Percentiles rank a stretch among this genome's conserved stretches.
These are phyloP conservation scores for Nasonia giraulti DNA, from an alignment of 1,140 invertebrate species.

Conservation along the genomic window DNA sequence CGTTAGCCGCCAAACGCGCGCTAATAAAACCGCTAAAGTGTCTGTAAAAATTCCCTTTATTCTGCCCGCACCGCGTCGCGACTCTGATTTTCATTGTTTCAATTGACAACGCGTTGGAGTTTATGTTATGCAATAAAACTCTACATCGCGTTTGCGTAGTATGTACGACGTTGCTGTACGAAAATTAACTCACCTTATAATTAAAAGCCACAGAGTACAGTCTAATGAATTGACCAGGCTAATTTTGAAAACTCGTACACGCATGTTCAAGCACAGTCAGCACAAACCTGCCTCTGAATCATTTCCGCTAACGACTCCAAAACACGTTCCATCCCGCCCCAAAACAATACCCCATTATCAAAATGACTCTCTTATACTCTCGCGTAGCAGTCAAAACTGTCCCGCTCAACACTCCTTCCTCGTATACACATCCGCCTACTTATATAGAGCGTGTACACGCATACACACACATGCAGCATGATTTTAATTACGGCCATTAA, in stretches of 20 bases:
- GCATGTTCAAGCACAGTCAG: background rate
- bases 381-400: background rate
- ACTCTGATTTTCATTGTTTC: background rate
- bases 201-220: no score
- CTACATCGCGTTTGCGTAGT: no score
- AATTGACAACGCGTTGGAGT: background rate
- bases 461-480: background rate
- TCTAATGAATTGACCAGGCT: no score
- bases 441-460: background rate
- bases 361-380: background rate
- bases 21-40: constrained; percentile 10
- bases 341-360: background rate
- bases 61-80: background rate
- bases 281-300: background rate
- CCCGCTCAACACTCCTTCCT: no score
- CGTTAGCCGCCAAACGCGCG: background rate
- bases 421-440: background rate
- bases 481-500: constrained; percentile 50
- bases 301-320: background rate
- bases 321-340: background rate
- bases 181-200: no score
- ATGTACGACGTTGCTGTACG: no score
- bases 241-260: background rate
- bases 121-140: no score
- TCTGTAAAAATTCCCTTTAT: background rate